These are phyloP conservation scores for Sisyra terminalis DNA, from an alignment of 2,888 invertebrate genomes.

Conservation along the genomic window DNA sequence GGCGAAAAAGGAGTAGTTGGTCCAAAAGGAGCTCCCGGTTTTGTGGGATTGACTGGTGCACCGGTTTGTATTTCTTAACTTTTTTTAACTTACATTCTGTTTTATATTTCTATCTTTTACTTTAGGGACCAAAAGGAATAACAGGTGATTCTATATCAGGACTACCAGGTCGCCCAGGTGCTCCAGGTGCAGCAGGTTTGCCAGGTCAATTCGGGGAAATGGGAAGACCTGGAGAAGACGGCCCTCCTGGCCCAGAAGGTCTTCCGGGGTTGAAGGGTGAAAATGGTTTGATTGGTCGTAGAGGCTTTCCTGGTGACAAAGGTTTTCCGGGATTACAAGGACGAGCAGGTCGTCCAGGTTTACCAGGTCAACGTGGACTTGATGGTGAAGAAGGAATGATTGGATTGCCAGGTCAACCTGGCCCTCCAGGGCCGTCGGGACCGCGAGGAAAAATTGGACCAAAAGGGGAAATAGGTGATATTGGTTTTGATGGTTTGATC, in stretches of 20 bases:
- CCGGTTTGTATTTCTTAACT: conserved; percentile 14
- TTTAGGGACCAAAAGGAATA: conserved; percentile 20
- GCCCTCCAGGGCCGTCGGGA: conserved; percentile 25
- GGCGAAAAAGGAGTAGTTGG: conserved; percentile 23
- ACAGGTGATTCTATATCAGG: conserved; percentile 20
- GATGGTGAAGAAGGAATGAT: conserved; percentile 13
- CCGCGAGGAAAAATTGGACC: conserved; percentile 24
- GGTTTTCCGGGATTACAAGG: conserved; percentile 21
- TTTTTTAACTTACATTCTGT: neutral
- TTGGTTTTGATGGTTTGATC: conserved; percentile 32
- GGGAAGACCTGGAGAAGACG: conserved; percentile 23
- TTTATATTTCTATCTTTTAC: neutral
- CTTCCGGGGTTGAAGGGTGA: conserved; percentile 10
- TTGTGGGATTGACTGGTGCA: conserved; percentile 14
- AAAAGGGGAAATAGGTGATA: conserved; percentile 20
- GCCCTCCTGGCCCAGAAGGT: conserved; percentile 16
- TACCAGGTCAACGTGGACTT: conserved; percentile 13
- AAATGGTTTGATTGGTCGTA: conserved; percentile 4
- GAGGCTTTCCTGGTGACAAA: conserved; percentile 12
- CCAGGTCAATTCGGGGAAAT: conserved; percentile 22
- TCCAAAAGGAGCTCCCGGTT: conserved; percentile 24
- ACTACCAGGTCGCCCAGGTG: conserved; percentile 22
- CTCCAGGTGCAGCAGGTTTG: conserved; percentile 16
- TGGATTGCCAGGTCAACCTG: conserved; percentile 16
- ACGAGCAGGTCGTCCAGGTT: conserved; percentile 21